phyloP scores from a whole-genome alignment of 2,888 invertebrate species.

The Leucozona laternaria region DNA sequence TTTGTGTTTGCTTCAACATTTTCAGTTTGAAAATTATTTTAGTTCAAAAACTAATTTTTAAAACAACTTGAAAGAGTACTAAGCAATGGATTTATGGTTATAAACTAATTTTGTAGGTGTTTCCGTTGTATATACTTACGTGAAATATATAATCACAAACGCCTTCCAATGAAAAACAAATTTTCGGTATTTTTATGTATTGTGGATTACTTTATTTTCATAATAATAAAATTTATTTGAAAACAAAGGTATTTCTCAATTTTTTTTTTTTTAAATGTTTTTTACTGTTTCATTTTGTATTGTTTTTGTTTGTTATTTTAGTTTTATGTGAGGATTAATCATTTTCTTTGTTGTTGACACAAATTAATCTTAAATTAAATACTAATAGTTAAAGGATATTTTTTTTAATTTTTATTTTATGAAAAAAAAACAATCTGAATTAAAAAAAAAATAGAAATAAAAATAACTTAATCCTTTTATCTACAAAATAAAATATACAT shows the following conservation, averaged over 20 bases:
- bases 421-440: constrained; percentile 45
- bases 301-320: constrained; percentile 38
- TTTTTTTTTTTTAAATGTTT: constrained; percentile 30
- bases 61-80: too few species aligned
- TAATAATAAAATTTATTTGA: constrained; percentile 75
- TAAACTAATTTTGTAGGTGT: too few species aligned
- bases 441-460: constrained; percentile 27
- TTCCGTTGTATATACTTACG: too few species aligned
- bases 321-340: constrained; percentile 57
- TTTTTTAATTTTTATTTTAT: constrained; percentile 15
- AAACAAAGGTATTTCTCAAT: constrained; percentile 69
- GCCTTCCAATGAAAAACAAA: neutral
- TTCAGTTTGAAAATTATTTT: too few species aligned
- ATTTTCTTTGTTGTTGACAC: constrained; percentile 77
- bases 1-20: too few species aligned
- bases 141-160: neutral
- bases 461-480: constrained; percentile 53
- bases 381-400: constrained; percentile 68
- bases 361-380: constrained; percentile 80
- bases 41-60: too few species aligned
- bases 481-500: constrained; percentile 72
- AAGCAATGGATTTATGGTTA: too few species aligned
- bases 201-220: constrained; percentile 72
- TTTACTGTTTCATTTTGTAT: constrained; percentile 42
- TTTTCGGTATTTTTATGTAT: constrained; percentile 61